Conservation (phyloP, 2,113 vertebrate species). For the Ranitomeya variabilis region DNA sequence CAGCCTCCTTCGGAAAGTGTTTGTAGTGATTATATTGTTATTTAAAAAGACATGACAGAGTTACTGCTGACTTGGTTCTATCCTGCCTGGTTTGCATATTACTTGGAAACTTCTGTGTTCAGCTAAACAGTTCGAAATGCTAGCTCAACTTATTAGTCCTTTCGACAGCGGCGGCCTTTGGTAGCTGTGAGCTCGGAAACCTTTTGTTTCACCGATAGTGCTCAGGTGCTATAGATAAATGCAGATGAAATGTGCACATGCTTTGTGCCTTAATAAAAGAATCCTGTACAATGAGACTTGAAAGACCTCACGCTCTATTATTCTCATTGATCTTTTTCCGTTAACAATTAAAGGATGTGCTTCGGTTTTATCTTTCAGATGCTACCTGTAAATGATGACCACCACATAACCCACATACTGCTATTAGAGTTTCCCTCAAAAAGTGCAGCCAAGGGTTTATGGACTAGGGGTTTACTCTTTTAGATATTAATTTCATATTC, state of each 20-base stretch:
- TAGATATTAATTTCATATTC: too few species aligned
- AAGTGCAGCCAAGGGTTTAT: too few species aligned
- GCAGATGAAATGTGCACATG: background rate
- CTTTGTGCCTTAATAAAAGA: background rate
- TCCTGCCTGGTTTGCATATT: slow-evolving; percentile 49
- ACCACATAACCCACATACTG: too few species aligned
- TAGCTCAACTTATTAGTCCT: slow-evolving; percentile 36
- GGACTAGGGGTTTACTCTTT: too few species aligned
- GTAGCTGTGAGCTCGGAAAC: background rate
- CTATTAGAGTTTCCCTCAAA: too few species aligned
- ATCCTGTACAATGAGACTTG: background rate
- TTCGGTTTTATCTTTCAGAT: background rate
- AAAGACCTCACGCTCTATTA: background rate
- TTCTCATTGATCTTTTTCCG: background rate
- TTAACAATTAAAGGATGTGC: background rate
- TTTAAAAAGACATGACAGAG: slow-evolving; percentile 56
- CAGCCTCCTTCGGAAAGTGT: slow-evolving; percentile 50
- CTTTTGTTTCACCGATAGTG: background rate
- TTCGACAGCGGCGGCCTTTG: background rate
- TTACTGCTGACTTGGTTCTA: slow-evolving; percentile 53
- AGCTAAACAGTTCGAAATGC: slow-evolving; percentile 47
- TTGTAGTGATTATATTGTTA: slow-evolving; percentile 56
- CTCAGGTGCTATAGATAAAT: slow-evolving; percentile 1
- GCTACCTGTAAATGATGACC: background rate
- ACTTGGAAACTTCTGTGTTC: slow-evolving; percentile 40